A percentile compares a stretch with the other conserved stretches of the same genome.
phyloP scores from a whole-genome alignment of 2,113 vertebrate genomes.

The Phylloscopus whistleri region DNA sequence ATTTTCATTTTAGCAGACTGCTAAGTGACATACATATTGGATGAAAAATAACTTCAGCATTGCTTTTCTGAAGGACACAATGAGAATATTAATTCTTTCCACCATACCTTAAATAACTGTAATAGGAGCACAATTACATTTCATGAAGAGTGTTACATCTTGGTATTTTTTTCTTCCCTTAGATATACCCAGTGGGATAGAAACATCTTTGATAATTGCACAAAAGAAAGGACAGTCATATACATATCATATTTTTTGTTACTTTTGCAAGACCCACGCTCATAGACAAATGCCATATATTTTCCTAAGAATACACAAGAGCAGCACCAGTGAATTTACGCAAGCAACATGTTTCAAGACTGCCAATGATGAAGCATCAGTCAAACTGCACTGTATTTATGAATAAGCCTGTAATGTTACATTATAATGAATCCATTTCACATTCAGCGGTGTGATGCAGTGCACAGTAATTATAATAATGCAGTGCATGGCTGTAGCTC shows the following conservation, averaged over 20 bases:
- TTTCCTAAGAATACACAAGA: slow-evolving; percentile 26
- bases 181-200: neutral
- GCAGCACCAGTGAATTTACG: slow-evolving; percentile 39
- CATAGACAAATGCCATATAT: neutral
- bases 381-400: slow-evolving; percentile 7
- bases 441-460: slow-evolving; percentile 43
- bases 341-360: slow-evolving; percentile 51
- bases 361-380: slow-evolving; percentile 39
- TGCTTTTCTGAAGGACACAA: neutral
- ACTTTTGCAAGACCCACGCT: slow-evolving; percentile 5
- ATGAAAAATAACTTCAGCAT: neutral
- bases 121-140: neutral
- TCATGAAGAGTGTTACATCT: neutral
- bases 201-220: neutral
- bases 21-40: neutral
- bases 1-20: neutral
- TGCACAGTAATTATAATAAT: neutral
- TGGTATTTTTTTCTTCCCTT: neutral
- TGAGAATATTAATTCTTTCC: neutral
- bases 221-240: slow-evolving; percentile 11
- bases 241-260: neutral
- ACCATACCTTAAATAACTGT: neutral
- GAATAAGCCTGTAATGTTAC: slow-evolving; percentile 49
- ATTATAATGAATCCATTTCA: slow-evolving; percentile 22
- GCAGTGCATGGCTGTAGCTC: slow-evolving; percentile 19